Base-by-base conservation (phyloP, 1,140 invertebrate species). In the Procambarus virginalis region DNA sequence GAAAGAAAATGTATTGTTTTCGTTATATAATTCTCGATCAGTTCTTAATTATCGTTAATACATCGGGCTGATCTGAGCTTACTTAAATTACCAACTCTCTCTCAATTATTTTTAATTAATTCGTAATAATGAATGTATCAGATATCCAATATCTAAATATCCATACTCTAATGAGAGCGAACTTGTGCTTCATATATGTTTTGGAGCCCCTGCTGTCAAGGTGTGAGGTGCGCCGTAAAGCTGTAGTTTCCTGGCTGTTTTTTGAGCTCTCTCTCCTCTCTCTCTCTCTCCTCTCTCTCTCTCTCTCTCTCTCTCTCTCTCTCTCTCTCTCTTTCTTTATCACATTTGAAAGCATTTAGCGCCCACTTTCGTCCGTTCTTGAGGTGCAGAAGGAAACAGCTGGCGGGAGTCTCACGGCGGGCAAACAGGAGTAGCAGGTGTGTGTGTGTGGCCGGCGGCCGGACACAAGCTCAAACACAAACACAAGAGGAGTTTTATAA, bases 261-360 rank as follows among this genome's bases (percentile, higher is more conserved):
- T 68, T 68, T 68, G 12, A 34, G 34, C 34, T 34, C 34, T 34
- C 34, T 34, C 34, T 34, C 34, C 70, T 75, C 70, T 75, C 34
- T 45, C 34, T 45, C 70, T 45, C 70, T 75, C 34, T 75, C 34
- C 70, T 75, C 70, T 75, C 70, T 75, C 70, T 75, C 70, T 75
- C 70, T 75, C 70, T 75, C 70, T 75, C 70, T 75, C 34, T 45
- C 34, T 75, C 70, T 75, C 70, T 75, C 34, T 75, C 34, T 45
- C 70, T 75, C 70, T 75, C 70, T 75, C 70, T 75, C 45, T 75
- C 45, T 75, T 5, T 45, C 70, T 45, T 8, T 75, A 3, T 17
- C 9, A 75, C 70, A 75, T 75, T 75, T 75, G 8, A 75, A 75
- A 75, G 20, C 20, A 22, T 75, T 75, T 75, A 55, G 51, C 8